Base-by-base conservation (phyloP, 2,888 invertebrate genomes). In the Andrena bicolor region DNA sequence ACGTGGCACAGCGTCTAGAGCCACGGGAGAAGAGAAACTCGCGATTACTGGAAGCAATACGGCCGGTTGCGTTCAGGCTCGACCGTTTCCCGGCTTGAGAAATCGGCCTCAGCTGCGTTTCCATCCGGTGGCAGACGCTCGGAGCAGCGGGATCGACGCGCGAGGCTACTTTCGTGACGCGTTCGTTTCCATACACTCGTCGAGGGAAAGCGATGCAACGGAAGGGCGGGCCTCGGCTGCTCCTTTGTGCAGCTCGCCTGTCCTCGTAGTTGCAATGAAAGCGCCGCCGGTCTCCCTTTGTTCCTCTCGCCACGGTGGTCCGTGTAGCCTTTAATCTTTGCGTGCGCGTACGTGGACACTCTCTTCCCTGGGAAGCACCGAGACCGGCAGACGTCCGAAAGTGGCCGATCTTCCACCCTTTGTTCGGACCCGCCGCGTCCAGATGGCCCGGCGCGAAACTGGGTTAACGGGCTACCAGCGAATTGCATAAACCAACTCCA, bases 31-130 rank as follows among this genome's bases (percentile, higher is more conserved):
- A 73, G 87, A 83, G 85, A 76, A 80, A 81, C 79, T 76, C 64
- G 77, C 74, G 86, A 87, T 87, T 83, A 83, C 64, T 61, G 61
- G 71, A 61, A 56, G 35, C 32, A 80, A 78, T 87, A 84, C 78
- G 73, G 60, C 71, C 77, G 81, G 79, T 72, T 78, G 81, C 76
- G 76, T 81, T 85, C 85, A 61, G 76, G 65, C 69, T 64, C 58
- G 73, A 53, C 56, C 76, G 88, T 88, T 88, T 88, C 84, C 82
- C 79, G 81, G 51, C 66, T 88, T 88, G 86, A 80, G 88, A 88
- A 88, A 88, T 88, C 86, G 84, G 70, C 80, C 76, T 61, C 72
- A 74, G 53, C 69, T 70, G 58, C 80, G 82, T 75, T 78, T 75
- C 77, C 88, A 86, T 87, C 87, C 87, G 87, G 87, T 83, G 74